Evolutionary conservation across 35 echinoderm and acorn worm genomes (phyloP).

Genomic region (Ophiothrix spiculata): DNA sequence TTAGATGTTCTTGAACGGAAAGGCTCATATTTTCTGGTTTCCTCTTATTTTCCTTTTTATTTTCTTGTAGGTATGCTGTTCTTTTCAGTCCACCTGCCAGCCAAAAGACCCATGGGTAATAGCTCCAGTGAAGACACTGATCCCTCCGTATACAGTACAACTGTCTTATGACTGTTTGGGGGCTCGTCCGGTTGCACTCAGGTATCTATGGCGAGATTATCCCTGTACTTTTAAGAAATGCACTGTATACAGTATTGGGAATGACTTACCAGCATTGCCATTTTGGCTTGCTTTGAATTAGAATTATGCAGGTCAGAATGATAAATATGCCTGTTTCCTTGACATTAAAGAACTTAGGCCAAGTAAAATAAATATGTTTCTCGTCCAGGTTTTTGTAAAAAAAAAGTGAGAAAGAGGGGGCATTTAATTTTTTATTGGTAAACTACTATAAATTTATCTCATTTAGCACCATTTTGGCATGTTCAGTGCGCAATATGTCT

Average conservation of each 20-base stretch:
- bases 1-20: no score
- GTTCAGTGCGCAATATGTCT: no score
- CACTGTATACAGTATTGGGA: constrained; percentile 49
- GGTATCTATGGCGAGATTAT: constrained; percentile 61
- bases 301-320: no score
- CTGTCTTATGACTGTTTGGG: constrained; percentile 35
- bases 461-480: no score
- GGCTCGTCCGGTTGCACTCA: neutral
- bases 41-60: neutral
- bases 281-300: constrained; percentile 6
- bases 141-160: neutral
- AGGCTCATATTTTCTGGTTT: neutral
- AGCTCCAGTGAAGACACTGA: neutral
- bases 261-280: constrained; percentile 52
- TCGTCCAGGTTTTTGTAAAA: no score
- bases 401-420: no score
- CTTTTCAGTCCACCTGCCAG: neutral
- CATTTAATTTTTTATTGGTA: no score
- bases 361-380: no score
- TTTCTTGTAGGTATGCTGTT: constrained; percentile 32
- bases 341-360: no score
- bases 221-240: constrained; percentile 70
- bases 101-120: constrained; percentile 10
- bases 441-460: no score
- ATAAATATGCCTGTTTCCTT: no score